Base-by-base conservation (phyloP, 2,113 vertebrate species). In the Addax nasomaculatus region DNA sequence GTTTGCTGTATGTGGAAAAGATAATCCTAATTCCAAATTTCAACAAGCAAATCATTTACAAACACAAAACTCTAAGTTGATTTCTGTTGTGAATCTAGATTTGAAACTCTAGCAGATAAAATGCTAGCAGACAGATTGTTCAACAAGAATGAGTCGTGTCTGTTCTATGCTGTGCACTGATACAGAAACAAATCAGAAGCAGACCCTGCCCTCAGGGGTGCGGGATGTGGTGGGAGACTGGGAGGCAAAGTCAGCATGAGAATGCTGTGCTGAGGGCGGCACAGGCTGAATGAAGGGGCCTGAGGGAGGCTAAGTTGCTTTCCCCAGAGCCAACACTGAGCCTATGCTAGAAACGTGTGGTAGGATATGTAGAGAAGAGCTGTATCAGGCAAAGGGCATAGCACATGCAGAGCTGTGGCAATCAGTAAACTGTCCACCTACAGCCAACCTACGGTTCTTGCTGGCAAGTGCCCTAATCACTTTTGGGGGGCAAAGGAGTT, bases 1-100 rank as follows among this genome's bases (percentile, higher is more conserved):
- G n/a, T 95, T 96, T 92, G 29, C 25, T 94, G 51, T 93, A 19
- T 67, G 47, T 96, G 55, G 47, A 93, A 89, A 88, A 95, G 43
- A 87, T 92, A 64, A 89, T 53, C 30, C 93, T 60, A 89, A 95
- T 89, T 87, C 60, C 58, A 80, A 88, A 96, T 53, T 55, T 51
- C 53, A 60, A 60, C 39, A 53, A 87, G 92, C 47, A 90, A 79
- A 62, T 67, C 57, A 95, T 45, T 90, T n/a, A 91, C 79, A 93
- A 47, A 85, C 8, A 36, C 17, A 90, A 47, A 97, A 80, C 91
- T 90, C 15, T 55, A 93, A 84, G 27, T 53, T 45, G 73, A 53
- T 84, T 43, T 62, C 60, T 70, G 16, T 49, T 93, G 73, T 91
- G 67, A 78, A 62, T 53, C 87, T 94, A 67, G 67, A 91, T 58